These are phyloP conservation scores for Osedax frankpressi DNA, from an alignment of 2,888 invertebrate genomes.

Conservation along the genomic window DNA sequence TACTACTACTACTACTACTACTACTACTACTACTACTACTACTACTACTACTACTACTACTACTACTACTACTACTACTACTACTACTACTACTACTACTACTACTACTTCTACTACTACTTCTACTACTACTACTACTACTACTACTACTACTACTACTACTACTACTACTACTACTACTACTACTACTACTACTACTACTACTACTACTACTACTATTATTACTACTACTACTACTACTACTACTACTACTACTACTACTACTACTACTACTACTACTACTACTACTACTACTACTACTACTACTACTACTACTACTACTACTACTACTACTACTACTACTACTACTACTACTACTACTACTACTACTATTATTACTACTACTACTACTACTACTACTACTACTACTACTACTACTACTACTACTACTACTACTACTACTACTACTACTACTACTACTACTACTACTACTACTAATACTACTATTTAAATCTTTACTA, in stretches of 20 bases:
- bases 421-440: constrained; percentile 24
- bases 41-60: constrained; percentile 23
- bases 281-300: constrained; percentile 23
- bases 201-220: constrained; percentile 23
- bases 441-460: constrained; percentile 23
- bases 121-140: constrained; percentile 24
- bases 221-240: constrained; percentile 21
- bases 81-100: constrained; percentile 24
- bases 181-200: constrained; percentile 24
- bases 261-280: constrained; percentile 21
- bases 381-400: constrained; percentile 22
- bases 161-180: constrained; percentile 25
- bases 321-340: constrained; percentile 23
- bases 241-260: constrained; percentile 24
- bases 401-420: constrained; percentile 23
- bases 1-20: constrained; percentile 22
- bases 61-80: constrained; percentile 23
- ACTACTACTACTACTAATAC: constrained; percentile 22
- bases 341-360: constrained; percentile 24
- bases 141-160: constrained; percentile 26
- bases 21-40: constrained; percentile 23
- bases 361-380: constrained; percentile 23
- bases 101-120: constrained; percentile 23
- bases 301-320: constrained; percentile 22
- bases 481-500: too few relatives aligned